A percentile compares a stretch with the other conserved stretches of the same genome.
phyloP scores from a whole-genome alignment of 2,888 invertebrate genomes.

The Trichopoda pennipes region DNA sequence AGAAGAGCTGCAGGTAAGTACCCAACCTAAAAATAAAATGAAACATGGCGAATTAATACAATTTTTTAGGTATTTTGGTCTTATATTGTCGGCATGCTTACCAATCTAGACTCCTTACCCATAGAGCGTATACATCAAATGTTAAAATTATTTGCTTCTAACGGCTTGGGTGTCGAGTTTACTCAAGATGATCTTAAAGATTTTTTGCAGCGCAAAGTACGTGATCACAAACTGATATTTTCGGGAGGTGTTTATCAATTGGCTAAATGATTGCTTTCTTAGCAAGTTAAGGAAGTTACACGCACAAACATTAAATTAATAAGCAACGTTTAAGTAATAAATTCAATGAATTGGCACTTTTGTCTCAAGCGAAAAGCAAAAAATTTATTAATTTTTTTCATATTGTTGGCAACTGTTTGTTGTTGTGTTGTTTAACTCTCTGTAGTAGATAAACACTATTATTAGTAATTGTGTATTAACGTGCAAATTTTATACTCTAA shows the following conservation, averaged over 20 bases:
- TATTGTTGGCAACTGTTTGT: constrained; percentile 13
- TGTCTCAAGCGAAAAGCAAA: constrained; percentile 7
- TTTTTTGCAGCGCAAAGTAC: constrained; percentile 95
- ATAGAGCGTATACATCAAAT: constrained; percentile 97
- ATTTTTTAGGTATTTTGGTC: constrained; percentile 89
- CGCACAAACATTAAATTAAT: constrained; percentile 17
- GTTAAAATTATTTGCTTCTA: constrained; percentile 97
- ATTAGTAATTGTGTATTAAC: constrained; percentile 27
- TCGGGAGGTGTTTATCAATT: constrained; percentile 93
- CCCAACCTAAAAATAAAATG: too few species aligned
- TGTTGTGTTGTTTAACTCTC: background rate
- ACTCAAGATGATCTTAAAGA: constrained; percentile 92
- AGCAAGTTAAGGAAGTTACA: constrained; percentile 16
- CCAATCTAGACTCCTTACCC: constrained; percentile 94
- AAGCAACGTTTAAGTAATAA: constrained; percentile 50
- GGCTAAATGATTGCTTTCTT: constrained; percentile 83
- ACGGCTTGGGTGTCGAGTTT: constrained; percentile 94
- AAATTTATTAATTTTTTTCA: constrained; percentile 4
- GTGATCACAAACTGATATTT: constrained; percentile 92
- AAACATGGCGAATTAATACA: background rate
- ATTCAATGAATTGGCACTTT: constrained; percentile 49
- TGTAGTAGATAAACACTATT: constrained; percentile 44
- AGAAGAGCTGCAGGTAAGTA: constrained; percentile 90
- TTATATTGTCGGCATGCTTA: constrained; percentile 97
- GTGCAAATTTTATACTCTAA: constrained; percentile 6